These are phyloP conservation scores for Anas georgica DNA, from an alignment of 2,797 vertebrate species.

Conservation along the genomic window DNA sequence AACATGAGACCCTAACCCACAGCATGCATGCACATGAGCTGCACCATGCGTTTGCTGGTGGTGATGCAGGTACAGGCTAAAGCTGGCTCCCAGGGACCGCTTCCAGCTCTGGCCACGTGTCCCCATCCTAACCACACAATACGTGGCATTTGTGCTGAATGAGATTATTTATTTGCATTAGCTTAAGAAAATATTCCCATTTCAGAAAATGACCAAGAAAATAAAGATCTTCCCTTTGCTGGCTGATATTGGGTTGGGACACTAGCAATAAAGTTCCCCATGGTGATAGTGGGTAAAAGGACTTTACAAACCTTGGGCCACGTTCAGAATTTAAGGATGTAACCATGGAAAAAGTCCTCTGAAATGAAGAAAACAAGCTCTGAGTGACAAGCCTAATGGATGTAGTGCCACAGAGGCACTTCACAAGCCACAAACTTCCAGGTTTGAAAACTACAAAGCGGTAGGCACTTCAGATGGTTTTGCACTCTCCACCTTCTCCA, in stretches of 20 bases:
- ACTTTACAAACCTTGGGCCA: background rate
- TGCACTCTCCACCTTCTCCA: background rate
- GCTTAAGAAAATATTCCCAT: background rate
- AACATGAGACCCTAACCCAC: accelerated
- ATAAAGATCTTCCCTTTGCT: background rate
- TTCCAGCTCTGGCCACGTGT: background rate
- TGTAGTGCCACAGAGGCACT: background rate
- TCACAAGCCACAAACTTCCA: background rate
- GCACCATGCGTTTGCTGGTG: background rate
- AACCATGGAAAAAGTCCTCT: background rate
- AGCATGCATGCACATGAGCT: accelerated
- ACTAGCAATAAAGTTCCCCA: background rate
- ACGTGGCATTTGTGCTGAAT: accelerated
- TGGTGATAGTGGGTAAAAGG: background rate
- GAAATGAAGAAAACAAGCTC: background rate
- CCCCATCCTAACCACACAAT: accelerated
- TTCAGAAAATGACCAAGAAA: background rate
- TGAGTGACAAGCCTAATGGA: slow-evolving; percentile 10
- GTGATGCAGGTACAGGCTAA: no score
- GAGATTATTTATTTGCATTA: background rate
- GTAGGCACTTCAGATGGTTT: background rate
- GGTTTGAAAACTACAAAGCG: background rate
- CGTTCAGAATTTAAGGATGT: background rate
- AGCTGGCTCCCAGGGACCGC: background rate
- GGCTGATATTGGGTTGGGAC: background rate